Conservation (phyloP, 2,113 vertebrate genomes). For the Etheostoma cragini region DNA sequence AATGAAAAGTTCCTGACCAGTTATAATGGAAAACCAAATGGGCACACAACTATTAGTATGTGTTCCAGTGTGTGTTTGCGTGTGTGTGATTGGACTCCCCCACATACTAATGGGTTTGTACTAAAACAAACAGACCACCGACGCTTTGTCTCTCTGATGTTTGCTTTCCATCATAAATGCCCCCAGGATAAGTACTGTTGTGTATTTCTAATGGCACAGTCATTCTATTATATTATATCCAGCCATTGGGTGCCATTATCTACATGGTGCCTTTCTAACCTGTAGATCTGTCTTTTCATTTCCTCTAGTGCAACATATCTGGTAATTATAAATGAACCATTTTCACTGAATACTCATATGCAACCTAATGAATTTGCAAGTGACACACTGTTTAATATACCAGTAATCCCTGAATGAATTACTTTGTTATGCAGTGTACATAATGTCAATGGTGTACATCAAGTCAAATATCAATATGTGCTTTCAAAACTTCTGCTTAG, state of each 20-base stretch:
- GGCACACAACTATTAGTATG: neutral
- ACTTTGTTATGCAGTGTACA: neutral
- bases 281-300: neutral
- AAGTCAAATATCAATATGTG: neutral
- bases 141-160: constrained; percentile 38
- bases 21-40: constrained; percentile 22
- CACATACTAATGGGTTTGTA: constrained; percentile 53
- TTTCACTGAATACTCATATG: neutral
- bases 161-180: constrained; percentile 39
- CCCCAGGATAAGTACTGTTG: constrained; percentile 8
- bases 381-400: neutral
- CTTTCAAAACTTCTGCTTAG: constrained; percentile 8
- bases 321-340: neutral
- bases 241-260: neutral
- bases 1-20: neutral
- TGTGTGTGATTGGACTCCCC: constrained; percentile 21
- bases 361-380: neutral
- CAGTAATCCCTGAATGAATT: neutral
- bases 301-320: neutral
- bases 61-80: neutral
- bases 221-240: neutral
- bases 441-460: neutral
- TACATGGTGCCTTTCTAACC: neutral
- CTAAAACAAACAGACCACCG: constrained; percentile 53
- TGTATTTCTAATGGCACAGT: neutral